phyloP scores from a whole-genome alignment of 2,797 vertebrate genomes.

The Galagoides demidoff region DNA sequence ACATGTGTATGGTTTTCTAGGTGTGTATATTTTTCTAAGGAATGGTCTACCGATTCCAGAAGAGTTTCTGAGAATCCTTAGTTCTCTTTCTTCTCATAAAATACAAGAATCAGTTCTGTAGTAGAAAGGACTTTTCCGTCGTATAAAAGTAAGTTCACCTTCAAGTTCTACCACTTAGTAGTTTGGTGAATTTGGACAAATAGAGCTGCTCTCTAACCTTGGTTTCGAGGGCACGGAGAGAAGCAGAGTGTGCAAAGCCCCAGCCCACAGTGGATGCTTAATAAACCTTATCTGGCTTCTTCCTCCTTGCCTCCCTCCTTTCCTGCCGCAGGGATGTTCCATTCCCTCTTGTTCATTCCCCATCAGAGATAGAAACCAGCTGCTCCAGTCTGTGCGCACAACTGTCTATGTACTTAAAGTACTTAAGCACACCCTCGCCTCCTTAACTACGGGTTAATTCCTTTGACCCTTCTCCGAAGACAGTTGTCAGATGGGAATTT shows the following conservation, averaged over 20 bases:
- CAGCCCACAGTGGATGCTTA: neutral
- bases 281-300: neutral
- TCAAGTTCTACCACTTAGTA: neutral
- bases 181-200: neutral
- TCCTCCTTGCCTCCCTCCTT: neutral
- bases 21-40: slow-evolving; percentile 27
- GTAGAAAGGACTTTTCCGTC: neutral
- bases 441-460: slow-evolving; percentile 75
- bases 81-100: slow-evolving; percentile 31
- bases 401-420: slow-evolving; percentile 56
- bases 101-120: neutral
- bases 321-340: neutral
- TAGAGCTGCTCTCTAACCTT: neutral
- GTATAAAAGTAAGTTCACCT: neutral
- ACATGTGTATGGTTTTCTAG: neutral
- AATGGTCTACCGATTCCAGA: neutral
- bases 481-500: slow-evolving; percentile 68
- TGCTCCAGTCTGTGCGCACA: slow-evolving; percentile 47
- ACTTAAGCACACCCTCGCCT: slow-evolving; percentile 65
- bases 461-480: slow-evolving; percentile 70
- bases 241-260: neutral
- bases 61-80: neutral
- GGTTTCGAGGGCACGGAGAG: neutral
- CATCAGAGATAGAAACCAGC: slow-evolving; percentile 70
- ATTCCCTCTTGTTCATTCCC: neutral